phyloP scores from a whole-genome alignment of 2,797 vertebrate species.

The Crax fasciolata region DNA sequence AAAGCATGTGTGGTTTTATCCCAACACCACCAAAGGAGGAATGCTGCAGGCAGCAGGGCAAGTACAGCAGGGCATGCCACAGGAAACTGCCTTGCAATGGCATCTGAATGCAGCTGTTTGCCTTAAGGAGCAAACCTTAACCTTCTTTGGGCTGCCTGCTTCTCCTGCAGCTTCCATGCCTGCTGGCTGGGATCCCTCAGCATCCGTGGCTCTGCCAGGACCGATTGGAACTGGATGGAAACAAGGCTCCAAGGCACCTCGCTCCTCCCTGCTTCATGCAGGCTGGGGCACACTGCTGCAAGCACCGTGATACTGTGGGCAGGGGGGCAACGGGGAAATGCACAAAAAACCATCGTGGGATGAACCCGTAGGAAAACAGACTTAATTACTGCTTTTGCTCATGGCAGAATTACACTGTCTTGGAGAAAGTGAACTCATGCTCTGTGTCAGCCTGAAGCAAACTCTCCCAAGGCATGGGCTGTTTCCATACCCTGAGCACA shows the following conservation, averaged over 20 bases:
- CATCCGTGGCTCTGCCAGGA: not conserved
- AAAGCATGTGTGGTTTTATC: rapidly evolving
- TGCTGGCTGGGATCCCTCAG: not conserved
- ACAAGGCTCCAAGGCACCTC: not conserved
- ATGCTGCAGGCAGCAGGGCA: not conserved
- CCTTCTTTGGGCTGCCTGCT: not conserved
- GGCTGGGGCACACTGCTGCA: not conserved
- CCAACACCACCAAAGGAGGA: not conserved
- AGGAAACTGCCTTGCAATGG: not conserved
- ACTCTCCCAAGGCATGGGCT: not conserved
- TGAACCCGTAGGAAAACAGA: rapidly evolving
- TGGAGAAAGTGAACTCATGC: not conserved
- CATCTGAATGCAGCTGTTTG: not conserved
- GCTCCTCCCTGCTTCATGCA: not conserved
- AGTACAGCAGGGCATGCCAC: not conserved
- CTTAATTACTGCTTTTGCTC: not conserved
- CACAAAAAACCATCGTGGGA: not conserved
- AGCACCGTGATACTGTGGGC: not conserved
- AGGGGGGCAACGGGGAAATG: rapidly evolving
- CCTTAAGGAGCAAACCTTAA: not conserved
- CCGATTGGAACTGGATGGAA: not conserved
- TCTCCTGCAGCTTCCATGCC: not conserved
- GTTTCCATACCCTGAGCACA: not conserved
- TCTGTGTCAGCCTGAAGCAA: not conserved
- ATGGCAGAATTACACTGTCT: not conserved